Percentiles rank a stretch among this genome's conserved stretches.
phyloP scores from a whole-genome alignment of 2,113 vertebrate species.

The Paratilapia polleni region DNA sequence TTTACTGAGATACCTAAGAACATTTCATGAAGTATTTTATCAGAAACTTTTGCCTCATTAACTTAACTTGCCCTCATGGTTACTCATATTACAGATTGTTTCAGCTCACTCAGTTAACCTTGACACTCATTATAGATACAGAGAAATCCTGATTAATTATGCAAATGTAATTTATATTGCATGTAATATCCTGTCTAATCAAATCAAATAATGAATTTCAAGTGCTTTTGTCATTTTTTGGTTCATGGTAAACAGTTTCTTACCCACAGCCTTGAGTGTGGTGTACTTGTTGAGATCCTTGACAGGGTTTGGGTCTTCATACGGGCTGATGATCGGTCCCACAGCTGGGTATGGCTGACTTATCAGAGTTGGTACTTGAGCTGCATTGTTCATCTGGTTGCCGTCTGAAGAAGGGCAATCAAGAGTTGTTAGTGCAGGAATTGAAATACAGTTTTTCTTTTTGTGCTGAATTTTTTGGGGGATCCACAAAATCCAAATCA shows the following conservation, averaged over 20 bases:
- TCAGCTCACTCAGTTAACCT: not conserved
- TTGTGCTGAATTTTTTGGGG: too few species aligned
- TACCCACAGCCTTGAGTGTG: constrained; percentile 93
- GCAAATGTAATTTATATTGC: not conserved
- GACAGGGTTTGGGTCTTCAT: constrained; percentile 86
- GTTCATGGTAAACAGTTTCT: constrained; percentile 63
- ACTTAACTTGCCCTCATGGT: not conserved
- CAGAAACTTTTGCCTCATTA: not conserved
- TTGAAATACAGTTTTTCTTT: not conserved
- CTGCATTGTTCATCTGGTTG: constrained; percentile 89
- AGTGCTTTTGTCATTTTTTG: not conserved
- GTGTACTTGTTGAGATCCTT: constrained; percentile 94
- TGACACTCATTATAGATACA: not conserved
- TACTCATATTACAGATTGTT: not conserved
- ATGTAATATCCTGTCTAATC: constrained; percentile 2
- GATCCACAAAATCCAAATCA: too few species aligned
- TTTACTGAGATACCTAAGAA: not conserved
- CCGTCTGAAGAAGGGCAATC: constrained; percentile 78
- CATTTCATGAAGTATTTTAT: not conserved
- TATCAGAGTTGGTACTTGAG: constrained; percentile 86
- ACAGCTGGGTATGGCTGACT: constrained; percentile 88
- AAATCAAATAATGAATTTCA: not conserved
- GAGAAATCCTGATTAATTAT: constrained; percentile 6
- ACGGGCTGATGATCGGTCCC: constrained; percentile 89
- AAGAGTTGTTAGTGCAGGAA: not conserved